Percentiles rank a stretch among this genome's conserved stretches.
Evolutionary conservation across 2,888 invertebrate species (phyloP).

Genomic region (Diabrotica balteata): DNA sequence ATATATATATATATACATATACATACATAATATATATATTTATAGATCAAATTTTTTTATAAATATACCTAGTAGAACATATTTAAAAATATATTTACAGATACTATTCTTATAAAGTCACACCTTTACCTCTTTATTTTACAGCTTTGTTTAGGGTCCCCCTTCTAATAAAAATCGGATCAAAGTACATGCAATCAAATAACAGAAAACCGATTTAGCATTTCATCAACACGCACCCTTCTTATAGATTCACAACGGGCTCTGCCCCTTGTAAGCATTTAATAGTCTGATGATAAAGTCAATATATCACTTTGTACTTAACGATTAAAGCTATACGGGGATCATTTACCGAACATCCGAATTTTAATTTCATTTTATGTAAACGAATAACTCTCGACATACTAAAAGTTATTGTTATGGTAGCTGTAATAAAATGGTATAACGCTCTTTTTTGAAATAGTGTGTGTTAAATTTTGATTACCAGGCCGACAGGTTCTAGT

Average conservation of each 20-base stretch:
- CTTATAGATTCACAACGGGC: constrained; percentile 28
- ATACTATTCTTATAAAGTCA: no score
- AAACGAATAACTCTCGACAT: not conserved
- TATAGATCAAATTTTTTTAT: no score
- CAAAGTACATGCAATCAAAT: constrained; percentile 36
- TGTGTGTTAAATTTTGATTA: no score
- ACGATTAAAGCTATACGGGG: constrained; percentile 25
- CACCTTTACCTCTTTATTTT: no score
- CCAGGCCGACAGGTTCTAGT: no score
- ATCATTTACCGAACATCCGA: constrained; percentile 1
- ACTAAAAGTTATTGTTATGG: not conserved
- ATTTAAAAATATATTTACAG: no score
- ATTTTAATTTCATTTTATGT: not conserved
- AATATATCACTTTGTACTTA: constrained; percentile 41
- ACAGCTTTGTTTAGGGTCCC: not conserved
- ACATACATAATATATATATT: no score
- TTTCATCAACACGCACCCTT: constrained; percentile 38
- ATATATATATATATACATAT: no score
- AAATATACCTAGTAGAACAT: no score
- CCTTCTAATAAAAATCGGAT: constrained; percentile 30
- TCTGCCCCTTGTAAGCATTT: constrained; percentile 40
- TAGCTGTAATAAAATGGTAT: not conserved
- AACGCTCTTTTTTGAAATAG: not conserved
- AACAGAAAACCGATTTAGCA: constrained; percentile 36
- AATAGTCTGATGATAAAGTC: constrained; percentile 49